Conservation (phyloP, 2,113 vertebrate species). For the Protobothrops flavoviridis region DNA sequence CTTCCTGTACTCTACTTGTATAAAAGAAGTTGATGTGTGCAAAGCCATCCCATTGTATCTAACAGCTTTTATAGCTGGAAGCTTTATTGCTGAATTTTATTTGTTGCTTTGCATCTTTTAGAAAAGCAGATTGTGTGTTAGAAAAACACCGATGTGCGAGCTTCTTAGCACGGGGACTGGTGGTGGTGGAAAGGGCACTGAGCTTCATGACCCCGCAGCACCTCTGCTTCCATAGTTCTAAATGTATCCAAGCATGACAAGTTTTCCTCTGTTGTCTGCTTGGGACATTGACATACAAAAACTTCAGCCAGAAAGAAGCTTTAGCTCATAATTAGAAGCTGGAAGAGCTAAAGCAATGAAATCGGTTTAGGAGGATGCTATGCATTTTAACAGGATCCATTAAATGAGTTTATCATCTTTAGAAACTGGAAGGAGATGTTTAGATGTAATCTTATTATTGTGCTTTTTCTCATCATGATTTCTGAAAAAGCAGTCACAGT, state of each 20-base stretch:
- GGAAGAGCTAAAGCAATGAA: conserved; percentile 43
- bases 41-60: background rate
- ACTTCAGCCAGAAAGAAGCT: conserved; percentile 35
- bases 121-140: background rate
- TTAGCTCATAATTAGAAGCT: conserved; percentile 36
- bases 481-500: background rate
- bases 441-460: background rate
- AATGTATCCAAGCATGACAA: conserved; percentile 30
- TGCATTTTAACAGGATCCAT: conserved; percentile 35
- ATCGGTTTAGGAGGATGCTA: background rate
- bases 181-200: background rate
- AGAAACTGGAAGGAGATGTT: conserved; percentile 22
- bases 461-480: background rate
- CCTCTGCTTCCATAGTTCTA: background rate
- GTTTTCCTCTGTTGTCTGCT: conserved; percentile 22
- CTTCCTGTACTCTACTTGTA: background rate
- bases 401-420: conserved; percentile 35
- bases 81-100: background rate
- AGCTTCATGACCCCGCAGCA: background rate
- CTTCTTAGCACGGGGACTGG: background rate
- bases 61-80: background rate
- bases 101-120: background rate
- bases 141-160: background rate
- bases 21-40: background rate
- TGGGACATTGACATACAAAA: conserved; percentile 54